Conservation (phyloP, 2,113 vertebrate genomes). For the Irena cyanogastra region DNA sequence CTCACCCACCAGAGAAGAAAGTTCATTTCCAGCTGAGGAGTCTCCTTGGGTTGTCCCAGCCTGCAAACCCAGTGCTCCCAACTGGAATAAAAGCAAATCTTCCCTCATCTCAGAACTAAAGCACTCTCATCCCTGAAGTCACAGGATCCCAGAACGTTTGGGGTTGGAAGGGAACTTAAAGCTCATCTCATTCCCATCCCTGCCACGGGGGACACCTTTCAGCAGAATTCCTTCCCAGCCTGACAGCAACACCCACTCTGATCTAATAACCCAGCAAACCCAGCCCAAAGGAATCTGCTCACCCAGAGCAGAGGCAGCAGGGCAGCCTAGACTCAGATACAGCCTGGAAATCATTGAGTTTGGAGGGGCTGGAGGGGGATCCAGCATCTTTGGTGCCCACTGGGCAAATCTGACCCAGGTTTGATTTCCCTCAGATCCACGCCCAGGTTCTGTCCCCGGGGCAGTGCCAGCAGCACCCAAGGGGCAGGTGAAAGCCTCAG, state of each 20-base stretch:
- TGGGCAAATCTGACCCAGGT: background rate
- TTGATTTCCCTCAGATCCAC: background rate
- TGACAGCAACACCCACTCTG: background rate
- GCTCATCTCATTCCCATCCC: background rate
- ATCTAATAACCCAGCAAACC: background rate
- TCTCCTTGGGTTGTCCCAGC: background rate
- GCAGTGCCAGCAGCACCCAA: fast-evolving
- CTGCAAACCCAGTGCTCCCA: background rate
- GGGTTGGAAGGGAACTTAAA: background rate
- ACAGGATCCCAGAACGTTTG: background rate
- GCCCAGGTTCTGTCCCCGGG: background rate
- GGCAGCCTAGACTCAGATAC: background rate
- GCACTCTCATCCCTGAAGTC: background rate
- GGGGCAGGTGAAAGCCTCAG: background rate
- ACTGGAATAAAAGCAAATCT: background rate
- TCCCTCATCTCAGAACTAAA: background rate
- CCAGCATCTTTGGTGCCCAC: background rate
- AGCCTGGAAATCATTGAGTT: background rate
- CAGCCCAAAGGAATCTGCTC: background rate
- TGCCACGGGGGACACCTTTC: background rate
- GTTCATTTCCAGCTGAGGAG: background rate
- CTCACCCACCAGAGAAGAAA: background rate
- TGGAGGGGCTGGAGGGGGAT: background rate
- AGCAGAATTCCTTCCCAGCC: background rate
- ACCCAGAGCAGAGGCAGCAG: background rate